These are phyloP conservation scores for Pangasius mekongensis DNA, from an alignment of 2,797 vertebrate species.

Conservation along the genomic window DNA sequence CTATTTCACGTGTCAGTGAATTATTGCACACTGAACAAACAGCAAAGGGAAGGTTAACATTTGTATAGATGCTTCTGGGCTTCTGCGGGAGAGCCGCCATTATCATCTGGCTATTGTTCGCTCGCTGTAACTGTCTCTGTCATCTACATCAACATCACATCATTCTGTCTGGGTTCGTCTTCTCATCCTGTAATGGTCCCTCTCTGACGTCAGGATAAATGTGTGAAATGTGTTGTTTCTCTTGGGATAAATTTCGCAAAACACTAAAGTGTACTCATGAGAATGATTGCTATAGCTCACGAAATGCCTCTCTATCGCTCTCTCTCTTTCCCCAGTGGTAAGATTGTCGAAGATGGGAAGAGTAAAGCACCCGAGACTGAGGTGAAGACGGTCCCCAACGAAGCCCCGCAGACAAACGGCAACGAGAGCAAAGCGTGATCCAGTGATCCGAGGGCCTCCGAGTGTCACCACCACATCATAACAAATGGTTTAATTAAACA, in stretches of 20 bases:
- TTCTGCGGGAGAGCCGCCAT: not conserved
- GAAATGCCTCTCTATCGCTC: not conserved
- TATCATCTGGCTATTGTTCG: slow-evolving; percentile 13
- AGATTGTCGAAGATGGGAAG: slow-evolving; percentile 84
- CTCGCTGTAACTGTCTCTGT: not conserved
- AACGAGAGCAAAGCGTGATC: slow-evolving; percentile 97
- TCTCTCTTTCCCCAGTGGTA: slow-evolving; percentile 71
- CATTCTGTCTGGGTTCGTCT: slow-evolving; percentile 68
- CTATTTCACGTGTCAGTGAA: slow-evolving; percentile 33
- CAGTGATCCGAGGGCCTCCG: slow-evolving; percentile 46
- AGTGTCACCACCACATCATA: slow-evolving; percentile 72
- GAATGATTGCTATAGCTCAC: slow-evolving; percentile 14
- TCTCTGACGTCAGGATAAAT: slow-evolving; percentile 69
- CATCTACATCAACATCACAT: slow-evolving; percentile 38
- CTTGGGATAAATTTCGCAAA: slow-evolving; percentile 64
- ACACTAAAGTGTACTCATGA: not conserved
- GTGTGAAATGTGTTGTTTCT: slow-evolving; percentile 75
- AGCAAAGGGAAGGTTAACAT: slow-evolving; percentile 44
- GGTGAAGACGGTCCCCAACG: slow-evolving; percentile 93
- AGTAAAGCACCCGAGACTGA: slow-evolving; percentile 81
- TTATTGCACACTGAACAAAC: slow-evolving; percentile 48
- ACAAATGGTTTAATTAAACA: slow-evolving; percentile 62
- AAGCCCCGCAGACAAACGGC: slow-evolving; percentile 92
- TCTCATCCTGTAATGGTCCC: slow-evolving; percentile 54
- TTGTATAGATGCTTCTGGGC: slow-evolving; percentile 17